Conservation (phyloP, 1,140 invertebrate species). For the Meloidogyne floridensis region DNA sequence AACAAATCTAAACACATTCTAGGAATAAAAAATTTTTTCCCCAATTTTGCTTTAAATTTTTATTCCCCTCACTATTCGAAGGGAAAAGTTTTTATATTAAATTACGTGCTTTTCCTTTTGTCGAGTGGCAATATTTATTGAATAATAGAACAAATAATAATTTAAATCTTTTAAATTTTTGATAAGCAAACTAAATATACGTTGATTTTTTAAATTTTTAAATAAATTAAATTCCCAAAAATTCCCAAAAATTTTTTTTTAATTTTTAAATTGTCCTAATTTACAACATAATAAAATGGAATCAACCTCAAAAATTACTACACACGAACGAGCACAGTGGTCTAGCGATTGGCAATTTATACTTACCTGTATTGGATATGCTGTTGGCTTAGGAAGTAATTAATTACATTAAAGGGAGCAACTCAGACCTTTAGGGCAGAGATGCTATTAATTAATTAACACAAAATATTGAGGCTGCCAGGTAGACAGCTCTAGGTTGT, state of each 20-base stretch:
- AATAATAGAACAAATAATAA: neutral
- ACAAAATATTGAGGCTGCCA: too few species aligned
- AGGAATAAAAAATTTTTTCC: too few species aligned
- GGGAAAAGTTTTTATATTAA: neutral
- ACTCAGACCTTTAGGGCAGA: too few species aligned
- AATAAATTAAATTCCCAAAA: neutral
- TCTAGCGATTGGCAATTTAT: conserved; percentile 37
- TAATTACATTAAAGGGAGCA: too few species aligned
- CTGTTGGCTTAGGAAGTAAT: conserved; percentile 45
- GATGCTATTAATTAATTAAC: too few species aligned
- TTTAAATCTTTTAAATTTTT: neutral
- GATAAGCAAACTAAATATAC: neutral
- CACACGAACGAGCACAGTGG: conserved; percentile 41
- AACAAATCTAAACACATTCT: neutral
- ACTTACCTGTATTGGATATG: conserved; percentile 36
- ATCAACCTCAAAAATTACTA: neutral
- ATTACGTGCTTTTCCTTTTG: conserved; percentile 5
- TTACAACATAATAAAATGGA: neutral
- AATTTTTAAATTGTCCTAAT: too few species aligned
- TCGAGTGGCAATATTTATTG: neutral
- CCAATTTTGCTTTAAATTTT: neutral
- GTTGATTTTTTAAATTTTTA: neutral
- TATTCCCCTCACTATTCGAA: neutral
- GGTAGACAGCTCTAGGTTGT: too few species aligned
- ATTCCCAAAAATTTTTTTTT: too few species aligned